Percentiles rank a stretch among this genome's conserved stretches.
phyloP scores from a whole-genome alignment of 2,797 vertebrate species.

The Stomatorhinus walkeri region DNA sequence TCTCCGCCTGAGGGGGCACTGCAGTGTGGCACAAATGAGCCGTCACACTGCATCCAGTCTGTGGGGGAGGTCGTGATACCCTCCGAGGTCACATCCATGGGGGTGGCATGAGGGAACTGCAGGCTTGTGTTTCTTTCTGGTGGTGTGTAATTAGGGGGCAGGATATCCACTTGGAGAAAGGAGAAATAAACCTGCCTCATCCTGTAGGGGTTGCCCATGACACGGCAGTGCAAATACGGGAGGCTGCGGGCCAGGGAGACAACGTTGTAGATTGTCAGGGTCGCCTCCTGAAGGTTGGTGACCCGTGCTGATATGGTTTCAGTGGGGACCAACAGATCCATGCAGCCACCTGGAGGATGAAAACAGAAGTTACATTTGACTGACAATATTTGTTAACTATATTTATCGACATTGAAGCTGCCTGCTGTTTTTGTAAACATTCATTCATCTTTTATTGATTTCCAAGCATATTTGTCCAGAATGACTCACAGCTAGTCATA shows the following conservation, averaged over 20 bases:
- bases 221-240: conserved; percentile 12
- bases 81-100: too few relatives aligned
- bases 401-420: neutral
- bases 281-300: conserved; percentile 17
- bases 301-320: conserved; percentile 13
- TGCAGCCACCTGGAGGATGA: neutral
- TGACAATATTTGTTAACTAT: neutral
- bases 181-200: neutral
- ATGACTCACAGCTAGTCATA: neutral
- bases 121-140: neutral
- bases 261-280: conserved; percentile 21
- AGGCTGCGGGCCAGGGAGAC: conserved; percentile 18
- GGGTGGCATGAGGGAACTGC: neutral
- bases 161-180: neutral
- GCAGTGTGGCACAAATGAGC: conserved; percentile 15
- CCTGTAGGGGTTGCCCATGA: neutral
- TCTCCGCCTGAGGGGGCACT: neutral
- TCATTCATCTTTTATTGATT: neutral
- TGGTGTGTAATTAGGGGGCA: neutral
- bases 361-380: neutral
- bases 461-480: neutral
- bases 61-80: neutral
- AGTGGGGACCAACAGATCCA: neutral
- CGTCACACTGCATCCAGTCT: neutral
- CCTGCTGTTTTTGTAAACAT: neutral